These are phyloP conservation scores for Scytalopus superciliaris DNA, from an alignment of 2,113 vertebrate species.

Conservation along the genomic window DNA sequence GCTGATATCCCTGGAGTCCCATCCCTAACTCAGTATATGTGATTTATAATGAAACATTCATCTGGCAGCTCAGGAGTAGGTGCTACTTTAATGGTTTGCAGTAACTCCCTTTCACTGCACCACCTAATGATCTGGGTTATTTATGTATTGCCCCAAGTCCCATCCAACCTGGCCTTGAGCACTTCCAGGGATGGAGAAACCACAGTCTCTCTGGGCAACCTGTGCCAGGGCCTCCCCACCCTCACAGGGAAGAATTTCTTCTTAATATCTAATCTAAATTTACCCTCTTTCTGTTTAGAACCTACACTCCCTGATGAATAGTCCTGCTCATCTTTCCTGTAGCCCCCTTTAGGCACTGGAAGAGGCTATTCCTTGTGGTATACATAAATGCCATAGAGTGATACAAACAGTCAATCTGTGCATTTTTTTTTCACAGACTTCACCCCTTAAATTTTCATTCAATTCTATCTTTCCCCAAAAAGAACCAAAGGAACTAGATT, in stretches of 20 bases:
- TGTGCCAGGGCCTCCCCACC: no score
- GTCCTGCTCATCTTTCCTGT: neutral
- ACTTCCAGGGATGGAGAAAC: neutral
- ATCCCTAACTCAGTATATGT: neutral
- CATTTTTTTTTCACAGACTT: neutral
- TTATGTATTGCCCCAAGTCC: neutral
- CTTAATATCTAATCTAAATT: neutral
- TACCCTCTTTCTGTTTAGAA: neutral
- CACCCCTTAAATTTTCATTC: neutral
- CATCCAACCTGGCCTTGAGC: neutral
- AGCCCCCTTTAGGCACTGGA: neutral
- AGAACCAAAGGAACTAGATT: neutral
- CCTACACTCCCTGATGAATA: neutral
- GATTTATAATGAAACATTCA: neutral
- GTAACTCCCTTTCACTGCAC: neutral
- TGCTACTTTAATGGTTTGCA: neutral
- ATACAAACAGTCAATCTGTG: neutral
- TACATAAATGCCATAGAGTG: neutral
- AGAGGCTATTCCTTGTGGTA: neutral
- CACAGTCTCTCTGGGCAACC: neutral
- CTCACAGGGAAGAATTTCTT: neutral
- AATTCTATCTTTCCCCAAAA: neutral
- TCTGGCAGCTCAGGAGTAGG: neutral
- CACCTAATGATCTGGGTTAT: neutral
- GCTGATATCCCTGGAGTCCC: accelerated